Evolutionary conservation across 2,113 vertebrate genomes (phyloP).

Genomic region (Corapipo altera): DNA sequence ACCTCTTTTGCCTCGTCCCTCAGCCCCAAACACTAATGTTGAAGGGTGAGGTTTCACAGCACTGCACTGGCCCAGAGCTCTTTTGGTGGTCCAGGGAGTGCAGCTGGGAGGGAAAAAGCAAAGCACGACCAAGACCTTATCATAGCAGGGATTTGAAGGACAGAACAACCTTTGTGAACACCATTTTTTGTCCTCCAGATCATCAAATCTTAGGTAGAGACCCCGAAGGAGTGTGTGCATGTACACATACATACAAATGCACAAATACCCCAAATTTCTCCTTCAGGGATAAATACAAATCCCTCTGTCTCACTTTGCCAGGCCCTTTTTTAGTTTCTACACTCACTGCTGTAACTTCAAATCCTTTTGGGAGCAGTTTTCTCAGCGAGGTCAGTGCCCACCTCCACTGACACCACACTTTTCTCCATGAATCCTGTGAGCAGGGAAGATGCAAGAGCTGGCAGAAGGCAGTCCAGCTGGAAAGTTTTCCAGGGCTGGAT

Average conservation of each 20-base stretch:
- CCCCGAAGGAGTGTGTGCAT: neutral
- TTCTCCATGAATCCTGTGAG: neutral
- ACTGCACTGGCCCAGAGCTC: neutral
- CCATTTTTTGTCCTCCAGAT: neutral
- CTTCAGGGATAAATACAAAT: neutral
- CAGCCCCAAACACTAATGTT: neutral
- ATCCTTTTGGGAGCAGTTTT: neutral
- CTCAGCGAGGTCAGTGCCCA: neutral
- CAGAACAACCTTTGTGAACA: neutral
- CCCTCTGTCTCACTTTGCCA: neutral
- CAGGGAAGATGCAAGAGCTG: neutral
- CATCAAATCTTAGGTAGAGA: neutral
- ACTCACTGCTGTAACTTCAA: neutral
- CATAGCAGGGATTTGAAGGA: neutral
- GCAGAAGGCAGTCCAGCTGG: neutral
- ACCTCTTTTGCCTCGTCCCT: neutral
- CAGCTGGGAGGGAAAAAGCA: neutral
- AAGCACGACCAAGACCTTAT: neutral
- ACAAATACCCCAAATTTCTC: neutral
- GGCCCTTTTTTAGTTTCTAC: neutral
- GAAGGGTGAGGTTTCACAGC: neutral
- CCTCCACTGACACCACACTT: neutral
- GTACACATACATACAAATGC: fast-evolving
- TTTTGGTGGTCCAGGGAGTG: neutral
- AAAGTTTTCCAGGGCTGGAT: neutral